Base-by-base conservation (phyloP, 2,797 vertebrate genomes). In the Pantherophis vulpinus region DNA sequence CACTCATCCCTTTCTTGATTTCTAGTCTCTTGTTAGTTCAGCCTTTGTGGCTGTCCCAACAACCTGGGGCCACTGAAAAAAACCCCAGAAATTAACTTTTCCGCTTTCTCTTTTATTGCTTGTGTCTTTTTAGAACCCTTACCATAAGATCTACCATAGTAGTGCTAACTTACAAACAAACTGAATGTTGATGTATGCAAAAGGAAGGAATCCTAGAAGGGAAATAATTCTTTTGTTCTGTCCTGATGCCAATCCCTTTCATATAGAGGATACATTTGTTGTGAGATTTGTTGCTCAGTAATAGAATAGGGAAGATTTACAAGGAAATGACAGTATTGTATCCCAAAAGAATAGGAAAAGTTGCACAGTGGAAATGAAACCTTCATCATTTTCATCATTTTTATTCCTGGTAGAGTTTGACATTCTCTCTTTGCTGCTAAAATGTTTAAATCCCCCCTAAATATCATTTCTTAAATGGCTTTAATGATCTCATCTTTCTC, bases 291-390 rank as follows among this genome's bases (percentile, higher is more conserved):
- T 96, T 94, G 86, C 54, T 91, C 93, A 95, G 95, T 95, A 96
- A 90, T 55, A 95, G 95, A 97, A 97, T 95, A 96, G 94, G 94
- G 29, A 95, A 95, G 93, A 94, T 93, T 94, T 95, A 92, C 88
- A 95, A 97, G 96, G 94, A 97, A 97, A 96, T 94, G 94, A 94
- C 93, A 96, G 93, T 93, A 92, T 91, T 93, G 87, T 70, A 94
- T 95, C 92, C 93, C 93, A 93, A 91, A 90, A 95, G 93, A 92
- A 93, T 91, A 91, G 93, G 32, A 66, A 94, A 95, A 91, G 93
- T 96, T 94, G 87, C 95, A 96, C 95, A 95, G 93, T 96, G 94
- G 94, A 79, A 93, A 92, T 94, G 95, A 95, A 96, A 96, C 18
- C 70, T 47, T n/a, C 60, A 95, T 95, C 93, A 94, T 92, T 86